Base-by-base conservation (phyloP, 53 echinoderm and acorn worm genomes). In the Crossaster papposus region DNA sequence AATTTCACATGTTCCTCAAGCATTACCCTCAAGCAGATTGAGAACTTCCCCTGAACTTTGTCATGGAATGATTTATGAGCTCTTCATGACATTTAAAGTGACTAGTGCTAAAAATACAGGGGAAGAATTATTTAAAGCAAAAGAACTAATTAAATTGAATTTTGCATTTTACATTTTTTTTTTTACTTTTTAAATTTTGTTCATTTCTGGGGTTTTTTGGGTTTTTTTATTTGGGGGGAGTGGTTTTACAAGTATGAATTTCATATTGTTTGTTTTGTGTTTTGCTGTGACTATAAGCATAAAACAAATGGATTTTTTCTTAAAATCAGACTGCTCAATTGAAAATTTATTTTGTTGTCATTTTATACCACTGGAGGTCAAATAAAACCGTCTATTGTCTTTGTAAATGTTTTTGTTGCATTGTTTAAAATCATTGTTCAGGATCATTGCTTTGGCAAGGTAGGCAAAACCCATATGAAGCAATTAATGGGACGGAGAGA, bases 301-400 rank as follows among this genome's bases (percentile, higher is more conserved):
- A 62, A 23, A 62, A 62, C 0, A 20, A 20, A 15, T 62, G 23
- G 3, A 23, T 14, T 62, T 62, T 14, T 62, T 62, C 44, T 62
- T 20, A 62, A 62, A 62, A 62, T 62, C 62, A 62, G 17, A 23
- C 62, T 62, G 62, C 28, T 26, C 68, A 68, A 23, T 68, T 68
- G 12, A 58, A 20, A 58, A 58, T 9, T 18, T 26, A 68, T 20
- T 68, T 68, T 3, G 3, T 68, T 68, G 68, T 68, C 10, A 68
- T 68, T 68, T 68, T 68, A 26, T 68, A 68, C 68, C 68, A n/a
- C 68, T 24, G 68, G 68, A 68, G 22, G 28, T 68, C 68, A 68
- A 68, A 24, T 24, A 68, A n/a, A 68, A n/a, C 68, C 68, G 28
- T 68, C 28, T 68, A 68, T 20, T 68, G 68, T 68, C 68, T 68